These are phyloP conservation scores for Saguinus imperator DNA, from an alignment of 2,113 vertebrate species.

Conservation along the genomic window DNA sequence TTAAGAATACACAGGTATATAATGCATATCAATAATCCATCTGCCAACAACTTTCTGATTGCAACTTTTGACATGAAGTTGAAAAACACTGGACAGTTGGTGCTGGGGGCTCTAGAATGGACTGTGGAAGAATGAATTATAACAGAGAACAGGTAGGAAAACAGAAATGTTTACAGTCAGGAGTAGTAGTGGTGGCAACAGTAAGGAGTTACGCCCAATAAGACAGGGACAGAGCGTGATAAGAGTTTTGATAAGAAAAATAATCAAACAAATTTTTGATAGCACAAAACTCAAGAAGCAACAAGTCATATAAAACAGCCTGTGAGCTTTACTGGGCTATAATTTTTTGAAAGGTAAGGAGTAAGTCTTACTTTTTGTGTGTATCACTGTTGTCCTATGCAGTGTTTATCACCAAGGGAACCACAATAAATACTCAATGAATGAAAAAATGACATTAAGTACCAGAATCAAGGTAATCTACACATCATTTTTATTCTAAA, in stretches of 20 bases:
- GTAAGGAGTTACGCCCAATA: not conserved
- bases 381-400: too few relatives aligned
- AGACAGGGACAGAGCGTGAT: not conserved
- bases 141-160: not conserved
- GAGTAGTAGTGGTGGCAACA: rapidly evolving
- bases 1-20: not conserved
- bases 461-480: not conserved
- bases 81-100: not conserved
- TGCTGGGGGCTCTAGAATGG: rapidly evolving
- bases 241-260: not conserved
- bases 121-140: not conserved
- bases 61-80: too few relatives aligned
- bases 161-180: too few relatives aligned
- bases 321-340: not conserved
- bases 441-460: not conserved
- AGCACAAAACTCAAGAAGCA: not conserved
- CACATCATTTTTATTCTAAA: not conserved
- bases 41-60: not conserved
- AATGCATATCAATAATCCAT: not conserved
- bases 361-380: not conserved
- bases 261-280: not conserved
- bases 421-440: rapidly evolving
- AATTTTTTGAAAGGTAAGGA: not conserved
- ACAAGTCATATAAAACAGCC: not conserved
- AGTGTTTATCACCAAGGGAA: not conserved